phyloP scores from a whole-genome alignment of 2,888 invertebrate species.

The Synanthedon formicaeformis region DNA sequence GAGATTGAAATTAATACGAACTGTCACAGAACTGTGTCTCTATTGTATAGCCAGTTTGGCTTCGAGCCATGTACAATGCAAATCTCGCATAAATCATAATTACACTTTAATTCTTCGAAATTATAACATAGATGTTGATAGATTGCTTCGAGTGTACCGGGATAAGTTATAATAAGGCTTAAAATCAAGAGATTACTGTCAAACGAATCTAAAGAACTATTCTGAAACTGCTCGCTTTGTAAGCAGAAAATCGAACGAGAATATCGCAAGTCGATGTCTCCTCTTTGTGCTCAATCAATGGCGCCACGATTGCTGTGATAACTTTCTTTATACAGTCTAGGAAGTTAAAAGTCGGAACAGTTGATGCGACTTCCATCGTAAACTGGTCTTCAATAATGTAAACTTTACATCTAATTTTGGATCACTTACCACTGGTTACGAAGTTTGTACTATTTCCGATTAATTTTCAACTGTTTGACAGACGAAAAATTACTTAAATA shows the following conservation, averaged over 20 bases:
- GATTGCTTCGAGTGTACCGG: constrained; percentile 19
- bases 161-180: constrained; percentile 7
- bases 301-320: constrained; percentile 58
- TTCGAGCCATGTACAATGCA: constrained; percentile 42
- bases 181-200: constrained; percentile 22
- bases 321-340: constrained; percentile 49
- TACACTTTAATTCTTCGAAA: constrained; percentile 48
- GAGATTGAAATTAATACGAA: constrained; percentile 50
- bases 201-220: constrained; percentile 30
- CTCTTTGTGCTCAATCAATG: constrained; percentile 65
- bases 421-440: background rate
- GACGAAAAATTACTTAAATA: too few species aligned
- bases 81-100: constrained; percentile 48
- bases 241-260: constrained; percentile 59
- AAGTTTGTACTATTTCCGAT: too few species aligned
- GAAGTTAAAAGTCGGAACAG: constrained; percentile 44
- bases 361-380: constrained; percentile 32
- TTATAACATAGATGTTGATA: constrained; percentile 33
- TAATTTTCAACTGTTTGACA: too few species aligned
- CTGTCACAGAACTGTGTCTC: constrained; percentile 51
- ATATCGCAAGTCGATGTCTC: constrained; percentile 56
- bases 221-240: constrained; percentile 46
- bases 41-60: constrained; percentile 55
- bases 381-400: constrained; percentile 4
- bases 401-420: background rate